Evolutionary conservation across 37 sponge, comb jelly and placozoan genomes (phyloP).

Genomic region (Halichondria panicea): DNA sequence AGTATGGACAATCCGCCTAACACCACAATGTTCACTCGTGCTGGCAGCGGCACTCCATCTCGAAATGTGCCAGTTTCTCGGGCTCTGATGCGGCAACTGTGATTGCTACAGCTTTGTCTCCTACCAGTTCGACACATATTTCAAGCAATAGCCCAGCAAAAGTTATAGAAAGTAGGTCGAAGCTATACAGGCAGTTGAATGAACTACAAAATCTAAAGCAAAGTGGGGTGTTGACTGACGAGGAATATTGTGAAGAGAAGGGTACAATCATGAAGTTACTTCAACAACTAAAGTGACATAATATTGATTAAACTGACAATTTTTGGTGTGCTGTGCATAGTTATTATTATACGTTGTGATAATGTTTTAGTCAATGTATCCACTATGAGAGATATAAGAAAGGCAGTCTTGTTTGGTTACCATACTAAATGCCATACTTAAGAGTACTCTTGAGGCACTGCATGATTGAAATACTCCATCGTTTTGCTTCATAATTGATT

Average conservation of each 20-base stretch:
- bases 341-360: background rate
- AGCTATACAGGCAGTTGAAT: constrained; percentile 18
- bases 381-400: constrained; percentile 7
- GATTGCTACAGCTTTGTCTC: constrained; percentile 9
- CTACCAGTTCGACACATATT: no score
- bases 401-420: constrained; percentile 27
- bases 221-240: constrained; percentile 1
- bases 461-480: constrained; percentile 14
- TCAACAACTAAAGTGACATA: no score
- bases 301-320: background rate
- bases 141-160: constrained; percentile 1
- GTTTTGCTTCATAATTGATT: constrained; percentile 27
- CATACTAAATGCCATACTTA: constrained; percentile 31
- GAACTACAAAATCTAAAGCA: constrained; percentile 11
- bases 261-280: constrained; percentile 20
- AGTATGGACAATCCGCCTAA: background rate
- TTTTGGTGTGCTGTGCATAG: background rate
- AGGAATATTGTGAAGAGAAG: constrained; percentile 17
- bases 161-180: constrained; percentile 22
- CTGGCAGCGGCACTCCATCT: background rate
- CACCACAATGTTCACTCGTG: constrained; percentile 9
- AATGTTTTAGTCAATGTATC: constrained; percentile 6
- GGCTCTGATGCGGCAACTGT: constrained; percentile 7
- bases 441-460: constrained; percentile 29
- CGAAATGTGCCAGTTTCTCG: background rate